Percentiles rank a stretch among this genome's conserved stretches.
These are phyloP conservation scores for Petrolisthes cinctipes DNA, from an alignment of 2,888 invertebrate species.

Conservation along the genomic window DNA sequence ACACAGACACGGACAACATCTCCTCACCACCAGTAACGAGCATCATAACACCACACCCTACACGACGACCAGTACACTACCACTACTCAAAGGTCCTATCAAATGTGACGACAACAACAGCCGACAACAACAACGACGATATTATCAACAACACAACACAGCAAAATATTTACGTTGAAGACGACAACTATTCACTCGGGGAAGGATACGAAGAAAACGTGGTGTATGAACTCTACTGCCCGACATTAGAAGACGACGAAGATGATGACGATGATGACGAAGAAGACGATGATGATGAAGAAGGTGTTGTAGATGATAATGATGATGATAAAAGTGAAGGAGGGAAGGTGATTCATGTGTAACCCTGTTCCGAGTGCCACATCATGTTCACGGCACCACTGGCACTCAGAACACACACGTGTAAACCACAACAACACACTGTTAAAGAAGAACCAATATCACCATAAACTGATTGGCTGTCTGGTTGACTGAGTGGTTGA, in stretches of 20 bases:
- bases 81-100: slow-evolving; percentile 43
- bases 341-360: slow-evolving; percentile 42
- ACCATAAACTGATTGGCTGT: too few species aligned
- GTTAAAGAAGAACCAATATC: neutral
- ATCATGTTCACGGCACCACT: slow-evolving; percentile 35
- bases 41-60: slow-evolving; percentile 37
- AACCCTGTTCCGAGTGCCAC: slow-evolving; percentile 29
- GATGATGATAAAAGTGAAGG: neutral
- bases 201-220: slow-evolving; percentile 28
- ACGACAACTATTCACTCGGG: too few species aligned
- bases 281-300: neutral
- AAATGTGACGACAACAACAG: too few species aligned
- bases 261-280: too few species aligned
- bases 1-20: too few species aligned
- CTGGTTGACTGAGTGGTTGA: too few species aligned
- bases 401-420: neutral
- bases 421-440: neutral
- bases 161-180: too few species aligned
- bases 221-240: slow-evolving; percentile 44
- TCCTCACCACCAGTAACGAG: neutral
- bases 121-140: too few species aligned
- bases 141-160: too few species aligned
- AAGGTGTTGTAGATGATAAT: neutral
- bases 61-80: slow-evolving; percentile 42
- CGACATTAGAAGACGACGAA: neutral